Evolutionary conservation across 2,113 vertebrate genomes (phyloP), one percentile per base, ranked within the genome.

Genomic region (Psilopsiagon aurifrons): DNA sequence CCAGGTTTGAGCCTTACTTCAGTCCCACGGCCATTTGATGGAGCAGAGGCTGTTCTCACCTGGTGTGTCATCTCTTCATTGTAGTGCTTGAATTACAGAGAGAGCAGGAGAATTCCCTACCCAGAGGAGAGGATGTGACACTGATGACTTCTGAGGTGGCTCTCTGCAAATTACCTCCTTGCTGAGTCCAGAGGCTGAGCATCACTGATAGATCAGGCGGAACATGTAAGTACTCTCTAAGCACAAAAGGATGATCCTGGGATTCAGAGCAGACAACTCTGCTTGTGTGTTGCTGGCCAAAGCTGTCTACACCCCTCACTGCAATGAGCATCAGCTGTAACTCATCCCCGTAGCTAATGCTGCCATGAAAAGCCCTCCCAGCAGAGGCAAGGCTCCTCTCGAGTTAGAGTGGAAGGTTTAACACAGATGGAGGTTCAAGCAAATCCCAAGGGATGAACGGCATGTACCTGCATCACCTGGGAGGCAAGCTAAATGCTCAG

Each of bases 381-480:
- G 54, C 0, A 0, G 49, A n/a, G 25, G 10, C 52, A 54, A 43
- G 17, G 44, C 33, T 73, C 20, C 16, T 41, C 41, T 41, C 22
- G 17, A 17, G 25, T 19, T 29, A 27, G 33, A 46, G 33, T 66
- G 33, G 31, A n/a, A 25, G 35, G 15, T 68, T 62, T 46, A 49
- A 46, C 39, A 20, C 1, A 6, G 37, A 6, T 1, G 3, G 85
- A 78, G 74, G 28, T 54, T 54, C 44, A 43, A 63, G 69, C 18
- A 74, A 11, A 68, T 43, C 51, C 43, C 43, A 37, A n/a, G 63
- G 57, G 83, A 37, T 20, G 23, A 8, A 3, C 2, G 6, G 25
- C 2, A 6, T 10, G 7, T 20, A 25, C 46, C 57, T 22, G 44
- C 23, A 27, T 31, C 4, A 1, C 31, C 19, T 2, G 3, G 1